Evolutionary conservation across 2,888 invertebrate genomes (phyloP).

Genomic region (Agrypnus murinus): DNA sequence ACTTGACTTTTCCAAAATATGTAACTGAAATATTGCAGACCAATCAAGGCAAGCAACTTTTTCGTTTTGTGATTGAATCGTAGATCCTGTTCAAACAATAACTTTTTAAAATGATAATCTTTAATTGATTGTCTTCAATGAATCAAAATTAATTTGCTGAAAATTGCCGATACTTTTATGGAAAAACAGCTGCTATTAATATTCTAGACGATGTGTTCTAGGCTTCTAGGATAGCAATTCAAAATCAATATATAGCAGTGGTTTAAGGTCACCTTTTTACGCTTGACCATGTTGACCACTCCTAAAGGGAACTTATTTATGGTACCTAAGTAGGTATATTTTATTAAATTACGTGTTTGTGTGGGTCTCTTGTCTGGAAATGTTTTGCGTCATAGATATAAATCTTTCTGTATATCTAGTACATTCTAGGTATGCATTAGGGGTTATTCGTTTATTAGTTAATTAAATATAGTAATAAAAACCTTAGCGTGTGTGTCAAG

Average conservation of each 20-base stretch:
- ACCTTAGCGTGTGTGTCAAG: too few relatives aligned
- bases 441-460: too few relatives aligned
- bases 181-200: conserved; percentile 3
- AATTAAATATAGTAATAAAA: too few relatives aligned
- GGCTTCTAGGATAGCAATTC: not conserved
- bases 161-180: not conserved
- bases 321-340: not conserved
- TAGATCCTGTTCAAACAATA: conserved; percentile 1
- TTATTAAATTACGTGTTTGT: conserved; percentile 13
- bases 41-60: conserved; percentile 17
- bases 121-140: too few relatives aligned
- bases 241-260: conserved; percentile 9
- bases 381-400: too few relatives aligned
- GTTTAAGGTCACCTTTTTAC: conserved; percentile 11
- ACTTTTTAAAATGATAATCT: too few relatives aligned
- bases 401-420: too few relatives aligned
- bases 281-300: conserved; percentile 17
- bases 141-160: not conserved
- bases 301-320: conserved; percentile 8
- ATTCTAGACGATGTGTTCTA: not conserved
- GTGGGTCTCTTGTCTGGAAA: too few relatives aligned
- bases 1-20: not conserved
- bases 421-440: too few relatives aligned
- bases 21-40: not conserved
- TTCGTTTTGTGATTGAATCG: not conserved